phyloP scores from a whole-genome alignment of 2,113 vertebrate genomes.

The Oophaga pumilio region DNA sequence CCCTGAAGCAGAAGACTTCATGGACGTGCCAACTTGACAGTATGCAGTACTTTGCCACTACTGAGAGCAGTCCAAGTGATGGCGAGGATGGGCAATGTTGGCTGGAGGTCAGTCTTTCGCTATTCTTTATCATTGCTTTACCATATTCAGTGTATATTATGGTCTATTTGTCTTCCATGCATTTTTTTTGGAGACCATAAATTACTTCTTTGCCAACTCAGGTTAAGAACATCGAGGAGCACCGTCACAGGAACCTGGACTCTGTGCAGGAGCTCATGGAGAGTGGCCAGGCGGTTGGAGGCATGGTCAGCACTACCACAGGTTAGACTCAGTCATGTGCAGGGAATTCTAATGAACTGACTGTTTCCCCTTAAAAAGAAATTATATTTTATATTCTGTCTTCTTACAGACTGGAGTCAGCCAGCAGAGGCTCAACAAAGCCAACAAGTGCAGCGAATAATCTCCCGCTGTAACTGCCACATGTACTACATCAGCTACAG shows the following conservation, averaged over 20 bases:
- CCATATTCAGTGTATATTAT: background rate
- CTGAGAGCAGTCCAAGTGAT: slow-evolving; percentile 86
- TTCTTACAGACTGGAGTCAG: slow-evolving; percentile 88
- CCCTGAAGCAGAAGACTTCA: slow-evolving; percentile 94
- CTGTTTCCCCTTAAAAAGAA: background rate
- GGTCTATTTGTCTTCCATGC: background rate
- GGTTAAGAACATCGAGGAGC: slow-evolving; percentile 98
- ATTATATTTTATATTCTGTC: background rate
- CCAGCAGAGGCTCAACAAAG: slow-evolving; percentile 89
- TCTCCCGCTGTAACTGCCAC: slow-evolving; percentile 95
- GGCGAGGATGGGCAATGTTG: slow-evolving; percentile 90
- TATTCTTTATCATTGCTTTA: background rate
- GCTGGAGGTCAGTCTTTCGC: slow-evolving; percentile 80
- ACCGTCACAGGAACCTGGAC: slow-evolving; percentile 89
- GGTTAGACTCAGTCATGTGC: slow-evolving; percentile 69
- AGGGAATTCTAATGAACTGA: background rate
- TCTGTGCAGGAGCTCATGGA: slow-evolving; percentile 98
- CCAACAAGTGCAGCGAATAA: slow-evolving; percentile 95
- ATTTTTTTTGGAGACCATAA: background rate
- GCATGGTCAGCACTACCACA: slow-evolving; percentile 98
- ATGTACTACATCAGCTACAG: slow-evolving; percentile 99
- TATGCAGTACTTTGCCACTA: slow-evolving; percentile 99
- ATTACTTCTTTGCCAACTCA: slow-evolving; percentile 59
- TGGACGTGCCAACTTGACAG: slow-evolving; percentile 95
- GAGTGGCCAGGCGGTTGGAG: slow-evolving; percentile 94